A percentile compares a stretch with the other conserved stretches of the same genome.
phyloP scores from a whole-genome alignment of 2,797 vertebrate species.

The Catostomus latipinnis region DNA sequence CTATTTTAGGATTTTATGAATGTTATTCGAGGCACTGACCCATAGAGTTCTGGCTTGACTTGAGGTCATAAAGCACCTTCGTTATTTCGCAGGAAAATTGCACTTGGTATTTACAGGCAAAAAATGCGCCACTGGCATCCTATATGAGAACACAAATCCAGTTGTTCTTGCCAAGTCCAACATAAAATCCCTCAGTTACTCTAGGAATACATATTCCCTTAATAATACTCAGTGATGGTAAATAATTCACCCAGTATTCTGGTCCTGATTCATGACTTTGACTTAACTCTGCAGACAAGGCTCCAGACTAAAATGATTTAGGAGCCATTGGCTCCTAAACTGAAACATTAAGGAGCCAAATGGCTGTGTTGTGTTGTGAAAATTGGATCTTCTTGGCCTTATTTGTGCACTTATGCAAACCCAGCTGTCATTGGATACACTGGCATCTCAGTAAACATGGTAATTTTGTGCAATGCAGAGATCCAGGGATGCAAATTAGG shows the following conservation, averaged over 20 bases:
- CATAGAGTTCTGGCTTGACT: background rate
- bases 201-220: background rate
- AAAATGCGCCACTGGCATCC: slow-evolving; percentile 21
- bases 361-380: background rate
- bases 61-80: slow-evolving; percentile 44
- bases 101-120: slow-evolving; percentile 23
- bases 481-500: slow-evolving; percentile 18
- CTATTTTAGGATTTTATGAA: slow-evolving; percentile 4
- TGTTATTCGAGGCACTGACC: slow-evolving; percentile 17
- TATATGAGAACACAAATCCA: slow-evolving; percentile 20
- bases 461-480: background rate
- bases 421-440: background rate
- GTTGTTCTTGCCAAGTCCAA: slow-evolving; percentile 31
- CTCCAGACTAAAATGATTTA: background rate
- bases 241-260: background rate
- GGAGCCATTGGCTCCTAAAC: too few relatives aligned
- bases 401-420: background rate
- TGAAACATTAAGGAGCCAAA: too few relatives aligned
- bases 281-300: slow-evolving; percentile 1
- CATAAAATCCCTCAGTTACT: slow-evolving; percentile 12
- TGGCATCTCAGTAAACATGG: background rate
- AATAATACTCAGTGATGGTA: background rate
- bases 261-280: slow-evolving; percentile 8
- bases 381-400: background rate
- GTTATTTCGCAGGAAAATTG: slow-evolving; percentile 54